Base-by-base conservation (phyloP, 2,797 vertebrate genomes). In the Dendrocincla tyrannina region DNA sequence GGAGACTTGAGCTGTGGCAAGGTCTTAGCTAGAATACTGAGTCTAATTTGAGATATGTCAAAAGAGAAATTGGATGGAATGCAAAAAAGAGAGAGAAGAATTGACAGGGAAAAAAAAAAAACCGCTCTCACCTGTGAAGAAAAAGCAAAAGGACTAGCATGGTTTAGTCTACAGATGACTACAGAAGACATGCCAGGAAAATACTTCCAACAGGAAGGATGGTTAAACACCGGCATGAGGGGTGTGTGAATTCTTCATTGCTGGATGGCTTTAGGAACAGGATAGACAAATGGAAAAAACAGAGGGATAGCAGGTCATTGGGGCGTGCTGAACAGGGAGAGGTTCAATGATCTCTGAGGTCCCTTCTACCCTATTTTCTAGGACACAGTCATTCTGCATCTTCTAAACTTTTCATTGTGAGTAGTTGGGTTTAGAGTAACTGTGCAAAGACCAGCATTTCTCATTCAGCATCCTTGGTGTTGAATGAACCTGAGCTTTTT, bases 401-500 rank as follows among this genome's bases (percentile, higher is more conserved):
- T 78, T 88, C 88, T 77, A 78, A 88, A 92, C 17, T n/a, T 90
- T 74, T 53, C 62, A 62, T 22, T 88, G 27, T 49, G 50, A 88
- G 49, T 44, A 66, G 66, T 39, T 86, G 60, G 15, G 39, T 69
- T 95, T 64, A 37, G 46, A 85, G 53, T 11, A 86, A 93, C 58
- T 78, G 72, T 68, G 66, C 56, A 60, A 87, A 74, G 33, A 77
- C 17, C 60, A 85, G 85, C 41, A 75, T 80, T 95, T 88, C 89
- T 81, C 82, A 92, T 92, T 95, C 93, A 89, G 85, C 73, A 80
- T 72, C 85, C 91, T 50, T 74, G 58, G 60, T 80, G 72, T 47
- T 95, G 91, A 95, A 95, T 93, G 93, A 92, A 95, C 44, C 79
- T 68, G 85, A 78, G 89, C 76, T 91, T 95, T 95, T 84, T 73